Percentiles rank a stretch among this genome's conserved stretches.
phyloP scores from a whole-genome alignment of 2,113 vertebrate genomes.

The Ellobius talpinus region DNA sequence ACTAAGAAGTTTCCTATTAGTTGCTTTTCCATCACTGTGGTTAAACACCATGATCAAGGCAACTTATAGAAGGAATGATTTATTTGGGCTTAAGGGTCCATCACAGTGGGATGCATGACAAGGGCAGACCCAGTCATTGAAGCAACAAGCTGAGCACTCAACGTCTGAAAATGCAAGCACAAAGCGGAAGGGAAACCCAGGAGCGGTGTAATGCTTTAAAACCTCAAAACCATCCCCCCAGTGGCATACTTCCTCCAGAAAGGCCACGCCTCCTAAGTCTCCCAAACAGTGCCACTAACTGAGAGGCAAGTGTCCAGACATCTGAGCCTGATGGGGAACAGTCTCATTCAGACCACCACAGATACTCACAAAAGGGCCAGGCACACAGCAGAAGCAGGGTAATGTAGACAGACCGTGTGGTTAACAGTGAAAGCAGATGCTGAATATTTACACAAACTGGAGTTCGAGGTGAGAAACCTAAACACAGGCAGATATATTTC shows the following conservation, averaged over 20 bases:
- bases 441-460: neutral
- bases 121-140: neutral
- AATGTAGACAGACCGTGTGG: neutral
- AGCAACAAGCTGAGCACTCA: neutral
- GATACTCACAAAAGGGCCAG: neutral
- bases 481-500: neutral
- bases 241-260: neutral
- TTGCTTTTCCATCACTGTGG: neutral
- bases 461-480: neutral
- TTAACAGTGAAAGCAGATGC: neutral
- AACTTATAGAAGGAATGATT: neutral
- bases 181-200: neutral
- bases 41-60: neutral
- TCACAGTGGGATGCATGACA: neutral
- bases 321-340: neutral
- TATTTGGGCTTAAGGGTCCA: neutral
- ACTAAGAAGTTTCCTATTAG: neutral
- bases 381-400: neutral
- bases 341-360: neutral
- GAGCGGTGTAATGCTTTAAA: neutral
- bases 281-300: neutral
- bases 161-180: neutral
- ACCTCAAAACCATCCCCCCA: neutral
- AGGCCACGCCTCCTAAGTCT: neutral
- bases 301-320: neutral